Evolutionary conservation across 2,797 vertebrate species (phyloP).

Genomic region (Sarcophilus harrisii): DNA sequence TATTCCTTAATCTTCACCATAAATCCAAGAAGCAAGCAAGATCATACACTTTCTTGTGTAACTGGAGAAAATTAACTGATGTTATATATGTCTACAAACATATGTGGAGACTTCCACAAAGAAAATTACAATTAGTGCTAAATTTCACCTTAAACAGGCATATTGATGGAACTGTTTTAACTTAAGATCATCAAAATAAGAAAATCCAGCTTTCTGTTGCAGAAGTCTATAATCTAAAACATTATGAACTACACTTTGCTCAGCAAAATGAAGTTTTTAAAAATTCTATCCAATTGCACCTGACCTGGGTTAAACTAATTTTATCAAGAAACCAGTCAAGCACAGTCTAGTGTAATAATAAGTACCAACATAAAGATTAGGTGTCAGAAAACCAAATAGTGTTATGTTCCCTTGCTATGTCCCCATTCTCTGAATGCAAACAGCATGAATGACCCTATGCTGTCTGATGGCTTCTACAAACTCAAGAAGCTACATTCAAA

Average conservation of each 20-base stretch:
- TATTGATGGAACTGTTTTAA: background rate
- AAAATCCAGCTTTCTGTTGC: background rate
- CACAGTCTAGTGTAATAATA: background rate
- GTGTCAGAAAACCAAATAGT: background rate
- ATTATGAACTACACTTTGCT: background rate
- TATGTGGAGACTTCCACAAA: constrained; percentile 17
- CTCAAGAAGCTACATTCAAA: background rate
- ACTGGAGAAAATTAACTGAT: background rate
- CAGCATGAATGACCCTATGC: background rate
- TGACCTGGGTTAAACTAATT: constrained; percentile 19
- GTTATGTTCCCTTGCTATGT: background rate
- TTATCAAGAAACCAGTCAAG: background rate
- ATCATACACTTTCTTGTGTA: background rate
- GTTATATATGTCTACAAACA: background rate
- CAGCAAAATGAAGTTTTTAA: constrained; percentile 21
- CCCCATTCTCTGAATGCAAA: background rate
- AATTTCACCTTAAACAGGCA: background rate
- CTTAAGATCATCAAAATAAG: constrained; percentile 7
- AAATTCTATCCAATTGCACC: background rate
- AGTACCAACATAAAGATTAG: background rate
- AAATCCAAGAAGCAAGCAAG: constrained; percentile 34
- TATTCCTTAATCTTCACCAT: constrained; percentile 59
- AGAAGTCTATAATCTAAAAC: background rate
- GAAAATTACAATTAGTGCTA: background rate
- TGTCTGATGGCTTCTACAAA: background rate